These are phyloP conservation scores for Pristionchus japonicus DNA, from an alignment of 2,888 invertebrate genomes.

Conservation along the genomic window DNA sequence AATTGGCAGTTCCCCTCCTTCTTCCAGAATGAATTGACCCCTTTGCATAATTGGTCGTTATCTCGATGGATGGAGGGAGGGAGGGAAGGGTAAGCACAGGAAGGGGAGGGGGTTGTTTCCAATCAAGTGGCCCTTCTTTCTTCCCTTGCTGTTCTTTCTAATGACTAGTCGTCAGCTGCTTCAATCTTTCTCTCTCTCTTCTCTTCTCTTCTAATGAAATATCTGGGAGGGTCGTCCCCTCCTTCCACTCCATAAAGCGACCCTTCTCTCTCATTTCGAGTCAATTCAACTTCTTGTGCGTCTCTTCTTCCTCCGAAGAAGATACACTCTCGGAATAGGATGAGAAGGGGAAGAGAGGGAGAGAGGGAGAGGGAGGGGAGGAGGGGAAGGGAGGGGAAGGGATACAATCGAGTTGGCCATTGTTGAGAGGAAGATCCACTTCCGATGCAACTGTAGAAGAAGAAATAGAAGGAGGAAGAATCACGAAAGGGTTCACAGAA, in stretches of 20 bases:
- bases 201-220: not conserved
- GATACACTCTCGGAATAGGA: slow-evolving; percentile 32
- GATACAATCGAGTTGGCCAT: slow-evolving; percentile 12
- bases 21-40: slow-evolving; percentile 33
- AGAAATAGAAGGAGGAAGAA: not conserved
- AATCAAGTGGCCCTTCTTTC: slow-evolving; percentile 24
- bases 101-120: not conserved
- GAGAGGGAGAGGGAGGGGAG: not conserved
- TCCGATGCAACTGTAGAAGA: slow-evolving; percentile 35
- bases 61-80: not conserved
- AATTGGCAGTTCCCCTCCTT: slow-evolving; percentile 20
- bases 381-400: not conserved
- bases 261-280: slow-evolving; percentile 5
- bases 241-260: slow-evolving; percentile 15
- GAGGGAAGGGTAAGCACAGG: slow-evolving; percentile 2
- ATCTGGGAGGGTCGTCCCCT: not conserved
- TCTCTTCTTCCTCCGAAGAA: not conserved
- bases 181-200: not conserved
- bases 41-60: slow-evolving; percentile 37
- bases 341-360: not conserved
- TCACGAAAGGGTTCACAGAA: not conserved
- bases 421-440: slow-evolving; percentile 12
- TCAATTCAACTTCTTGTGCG: slow-evolving; percentile 24
- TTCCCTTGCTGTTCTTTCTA: slow-evolving; percentile 30
- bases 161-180: not conserved